Evolutionary conservation across 2,113 vertebrate species (phyloP), one percentile per base, ranked within the genome.

Genomic region (Calyptommatus sinebrachiatus): DNA sequence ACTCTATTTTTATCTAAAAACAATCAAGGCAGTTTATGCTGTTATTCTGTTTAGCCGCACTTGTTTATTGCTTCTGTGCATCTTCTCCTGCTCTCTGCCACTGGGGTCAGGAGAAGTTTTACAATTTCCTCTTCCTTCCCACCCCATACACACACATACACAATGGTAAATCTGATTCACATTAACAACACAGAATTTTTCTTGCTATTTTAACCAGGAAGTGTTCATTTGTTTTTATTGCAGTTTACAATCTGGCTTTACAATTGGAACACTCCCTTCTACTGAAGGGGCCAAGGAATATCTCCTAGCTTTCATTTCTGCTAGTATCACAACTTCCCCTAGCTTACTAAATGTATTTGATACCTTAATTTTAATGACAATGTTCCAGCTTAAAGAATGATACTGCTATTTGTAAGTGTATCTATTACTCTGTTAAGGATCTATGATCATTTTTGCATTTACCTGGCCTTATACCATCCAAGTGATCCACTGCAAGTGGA

Each of bases 101-200:
- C 28, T 41, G 53, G 14, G 45, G 5, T 28, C 50, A 24, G n/a
- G 5, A 4, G 50, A 80, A 2, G 5, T 48, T 66, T 10, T 65
- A 76, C 28, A 8, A 50, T 79, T 87, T 82, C 45, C 16, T 78
- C 16, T 83, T 86, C 66, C 7, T 78, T 11, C 11, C n/a, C 62
- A 63, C 26, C 63, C n/a, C 35, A 41, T 41, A 3, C 63, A 78
- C 79, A 35, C 74, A 77, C 16, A 28, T n/a, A 29, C 28, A 82
- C 71, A 65, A 10, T 20, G 5, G 73, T 73, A 28, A 18, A 67
- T 6, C 62, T 45, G 24, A 18, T 18, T 68, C 63, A 68, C 7
- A 28, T 60, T 60, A 60, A 60, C 14, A 35, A 50, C 26, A 46
- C 24, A 31, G 29, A 14, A 11, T 80, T 31, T 67, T 80, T 18